Conservation (phyloP, 2,113 vertebrate species). For the Procavia capensis region DNA sequence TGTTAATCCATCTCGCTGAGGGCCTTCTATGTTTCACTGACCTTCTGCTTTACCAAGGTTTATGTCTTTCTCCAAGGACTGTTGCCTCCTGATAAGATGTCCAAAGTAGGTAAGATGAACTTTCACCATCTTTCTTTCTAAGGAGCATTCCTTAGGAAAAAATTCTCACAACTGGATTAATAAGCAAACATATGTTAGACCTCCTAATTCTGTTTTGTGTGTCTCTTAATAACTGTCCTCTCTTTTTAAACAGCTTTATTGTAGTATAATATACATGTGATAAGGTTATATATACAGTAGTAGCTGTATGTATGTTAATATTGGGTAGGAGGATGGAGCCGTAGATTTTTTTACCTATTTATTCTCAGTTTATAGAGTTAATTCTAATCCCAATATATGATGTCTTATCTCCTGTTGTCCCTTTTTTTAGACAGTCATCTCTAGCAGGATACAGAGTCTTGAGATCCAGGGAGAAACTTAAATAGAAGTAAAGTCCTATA, state of each 20-base stretch:
- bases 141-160: too few species aligned
- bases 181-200: neutral
- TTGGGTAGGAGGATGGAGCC: neutral
- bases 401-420: neutral
- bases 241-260: neutral
- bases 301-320: neutral
- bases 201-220: neutral
- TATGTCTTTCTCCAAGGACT: too few species aligned
- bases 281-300: neutral
- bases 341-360: neutral
- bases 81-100: too few species aligned
- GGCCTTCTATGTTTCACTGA: too few species aligned
- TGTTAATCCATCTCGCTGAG: too few species aligned
- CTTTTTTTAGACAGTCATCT: neutral
- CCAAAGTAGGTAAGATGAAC: too few species aligned
- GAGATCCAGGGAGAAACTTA: neutral
- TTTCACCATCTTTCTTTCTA: too few species aligned
- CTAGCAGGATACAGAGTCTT: neutral
- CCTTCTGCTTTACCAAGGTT: too few species aligned
- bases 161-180: too few species aligned
- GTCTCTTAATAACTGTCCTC: neutral
- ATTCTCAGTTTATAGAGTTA: neutral
- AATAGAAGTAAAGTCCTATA: neutral
- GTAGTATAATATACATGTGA: neutral
- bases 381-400: neutral